phyloP scores from a whole-genome alignment of 1,140 invertebrate species.

The Dendrolimus punctatus region DNA sequence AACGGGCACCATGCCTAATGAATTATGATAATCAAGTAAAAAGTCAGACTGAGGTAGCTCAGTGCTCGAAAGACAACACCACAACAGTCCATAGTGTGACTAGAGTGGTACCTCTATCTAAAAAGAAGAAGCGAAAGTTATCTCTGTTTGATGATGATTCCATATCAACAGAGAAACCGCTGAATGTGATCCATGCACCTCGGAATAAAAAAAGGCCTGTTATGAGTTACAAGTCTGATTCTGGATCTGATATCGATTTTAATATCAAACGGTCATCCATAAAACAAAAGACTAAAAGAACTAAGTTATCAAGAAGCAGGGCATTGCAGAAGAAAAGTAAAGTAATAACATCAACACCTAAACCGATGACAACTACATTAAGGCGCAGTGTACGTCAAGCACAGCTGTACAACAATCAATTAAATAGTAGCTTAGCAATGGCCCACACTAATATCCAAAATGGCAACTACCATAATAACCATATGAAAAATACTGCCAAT shows the following conservation, averaged over 20 bases:
- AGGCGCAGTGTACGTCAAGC: conserved; percentile 45
- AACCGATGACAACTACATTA: conserved; percentile 22
- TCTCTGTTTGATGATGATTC: conserved; percentile 44
- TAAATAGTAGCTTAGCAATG: conserved; percentile 23
- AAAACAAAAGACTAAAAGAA: conserved; percentile 33
- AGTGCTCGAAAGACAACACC: conserved; percentile 34
- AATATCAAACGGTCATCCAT: conserved; percentile 43
- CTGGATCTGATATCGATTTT: conserved; percentile 45
- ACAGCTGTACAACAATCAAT: conserved; percentile 33
- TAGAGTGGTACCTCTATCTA: conserved; percentile 28
- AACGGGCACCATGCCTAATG: conserved; percentile 54
- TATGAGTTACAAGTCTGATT: conserved; percentile 33
- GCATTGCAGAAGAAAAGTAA: conserved; percentile 44
- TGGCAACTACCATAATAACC: too few species aligned
- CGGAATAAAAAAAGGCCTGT: conserved; percentile 25
- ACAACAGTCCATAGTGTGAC: conserved; percentile 27
- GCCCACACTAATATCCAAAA: too few species aligned
- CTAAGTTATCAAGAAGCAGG: conserved; percentile 33
- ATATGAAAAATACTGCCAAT: conserved; percentile 5
- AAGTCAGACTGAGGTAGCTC: conserved; percentile 36
- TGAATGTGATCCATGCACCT: conserved; percentile 44
- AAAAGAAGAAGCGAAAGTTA: conserved; percentile 49
- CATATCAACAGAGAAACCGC: conserved; percentile 36
- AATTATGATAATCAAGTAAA: conserved; percentile 51
- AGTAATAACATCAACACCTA: conserved; percentile 51